Conservation (phyloP, 2,113 vertebrate species). For the Corythoichthys haematopterus region DNA sequence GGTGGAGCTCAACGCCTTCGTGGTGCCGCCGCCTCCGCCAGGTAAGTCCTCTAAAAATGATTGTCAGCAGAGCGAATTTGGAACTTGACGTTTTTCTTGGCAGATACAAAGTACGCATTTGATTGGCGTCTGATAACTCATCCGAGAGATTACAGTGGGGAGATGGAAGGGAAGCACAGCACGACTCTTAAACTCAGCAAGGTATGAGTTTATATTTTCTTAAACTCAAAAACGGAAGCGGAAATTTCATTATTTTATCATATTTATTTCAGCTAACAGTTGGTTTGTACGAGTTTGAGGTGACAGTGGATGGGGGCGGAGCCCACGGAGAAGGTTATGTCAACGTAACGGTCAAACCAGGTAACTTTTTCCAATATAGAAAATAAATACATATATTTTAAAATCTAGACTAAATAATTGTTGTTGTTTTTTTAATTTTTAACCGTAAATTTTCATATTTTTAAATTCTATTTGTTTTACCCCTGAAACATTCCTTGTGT, state of each 20-base stretch:
- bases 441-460: no score
- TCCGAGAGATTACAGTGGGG: conserved; percentile 88
- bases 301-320: conserved; percentile 79
- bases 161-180: conserved; percentile 87
- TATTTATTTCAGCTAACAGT: conserved; percentile 80
- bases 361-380: conserved; percentile 61
- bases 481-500: no score
- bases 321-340: conserved; percentile 86
- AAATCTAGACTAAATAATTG: no score
- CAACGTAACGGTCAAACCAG: conserved; percentile 94
- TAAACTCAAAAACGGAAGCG: background rate
- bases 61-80: no score
- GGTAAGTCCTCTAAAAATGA: conserved; percentile 62
- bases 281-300: conserved; percentile 92
- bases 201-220: conserved; percentile 58
- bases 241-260: background rate
- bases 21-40: conserved; percentile 76
- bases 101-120: conserved; percentile 83
- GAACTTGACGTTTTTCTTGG: conserved; percentile 4
- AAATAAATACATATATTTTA: no score
- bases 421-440: no score
- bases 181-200: conserved; percentile 85
- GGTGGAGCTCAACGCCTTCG: conserved; percentile 88
- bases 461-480: no score
- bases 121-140: conserved; percentile 91